These are phyloP conservation scores for Petrocephalus zakoni DNA, from an alignment of 2,113 vertebrate genomes.

Conservation along the genomic window DNA sequence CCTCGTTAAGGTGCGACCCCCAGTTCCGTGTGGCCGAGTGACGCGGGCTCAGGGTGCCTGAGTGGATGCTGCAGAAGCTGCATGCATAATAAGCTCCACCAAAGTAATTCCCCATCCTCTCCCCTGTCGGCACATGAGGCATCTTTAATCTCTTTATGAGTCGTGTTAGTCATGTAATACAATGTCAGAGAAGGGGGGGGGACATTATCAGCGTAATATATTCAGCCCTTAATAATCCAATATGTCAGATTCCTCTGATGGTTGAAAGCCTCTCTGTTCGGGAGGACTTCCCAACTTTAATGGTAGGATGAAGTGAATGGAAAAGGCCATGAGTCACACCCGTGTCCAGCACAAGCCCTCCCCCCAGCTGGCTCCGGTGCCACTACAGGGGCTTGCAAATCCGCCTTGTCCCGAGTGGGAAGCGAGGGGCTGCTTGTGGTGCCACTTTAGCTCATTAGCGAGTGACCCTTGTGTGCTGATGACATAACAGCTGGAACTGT, in stretches of 20 bases:
- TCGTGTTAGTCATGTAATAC: constrained; percentile 29
- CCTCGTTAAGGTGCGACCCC: not conserved
- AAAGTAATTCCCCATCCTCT: constrained; percentile 34
- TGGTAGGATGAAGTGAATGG: not conserved
- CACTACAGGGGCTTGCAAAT: not conserved
- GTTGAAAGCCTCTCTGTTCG: not conserved
- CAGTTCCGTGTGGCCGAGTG: not conserved
- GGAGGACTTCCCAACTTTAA: not conserved
- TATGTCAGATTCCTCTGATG: constrained; percentile 15
- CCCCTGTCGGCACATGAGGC: constrained; percentile 19
- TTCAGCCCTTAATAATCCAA: constrained; percentile 28
- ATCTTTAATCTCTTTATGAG: constrained; percentile 37
- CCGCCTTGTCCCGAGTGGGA: constrained; percentile 7
- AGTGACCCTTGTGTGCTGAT: constrained; percentile 9
- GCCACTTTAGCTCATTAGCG: constrained; percentile 18
- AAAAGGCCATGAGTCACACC: not conserved
- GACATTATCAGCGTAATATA: constrained; percentile 9
- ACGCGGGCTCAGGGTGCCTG: not conserved
- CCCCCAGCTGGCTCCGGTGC: not conserved
- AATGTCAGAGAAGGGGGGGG: constrained; percentile 29
- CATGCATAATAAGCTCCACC: constrained; percentile 41
- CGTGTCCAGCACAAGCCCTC: not conserved
- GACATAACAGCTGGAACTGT: constrained; percentile 6
- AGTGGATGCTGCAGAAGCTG: constrained; percentile 21
- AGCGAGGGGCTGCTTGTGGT: not conserved